Evolutionary conservation across 2,888 invertebrate species (phyloP), one percentile per base, ranked within the genome.

Genomic region (Cancer borealis): DNA sequence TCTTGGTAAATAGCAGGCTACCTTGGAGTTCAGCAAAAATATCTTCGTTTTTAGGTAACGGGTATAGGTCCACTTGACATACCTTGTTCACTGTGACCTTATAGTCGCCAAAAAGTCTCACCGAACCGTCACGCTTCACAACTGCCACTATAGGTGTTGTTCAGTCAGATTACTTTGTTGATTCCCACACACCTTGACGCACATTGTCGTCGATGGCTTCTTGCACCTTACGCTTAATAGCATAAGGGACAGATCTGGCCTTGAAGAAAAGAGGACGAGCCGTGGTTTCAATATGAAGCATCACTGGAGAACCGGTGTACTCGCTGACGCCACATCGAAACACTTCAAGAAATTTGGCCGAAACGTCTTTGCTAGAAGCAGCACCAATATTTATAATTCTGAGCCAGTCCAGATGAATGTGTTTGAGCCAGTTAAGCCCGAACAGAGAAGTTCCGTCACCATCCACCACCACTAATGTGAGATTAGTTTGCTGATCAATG

Each of bases 11-110:
- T 26, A 49, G 17, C 89, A 49, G n/a, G 1, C 46, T 49, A 21
- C 49, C 89, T 66, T 49, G 89, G 26, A 89, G 49, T 26, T 89
- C 89, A 12, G 26, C 89, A 26, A 89, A 89, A n/a, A 26, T 49
- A 49, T 91, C 66, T 26, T 91, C 66, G 17, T 66, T 66, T 39
- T 39, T 54, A 12, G 91, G 91, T 21, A 91, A 12, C 17, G 60
- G 39, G 60, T 91, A 91, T 0, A 39, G 91, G 39, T 91, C 91
- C 26, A 91, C 91, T n/a, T 39, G 30, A n/a, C 91, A 90, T 10
- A 91, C 91, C 26, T 91, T 54, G n/a, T 91, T 91, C 17, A 91
- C 66, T 21, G 90, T 90, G 39, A 89, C 49, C 26, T 89, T 89
- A 30, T 90, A 90, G 39, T 90, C 90, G 6, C 90, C 90, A 90